Percentiles rank a stretch among this genome's conserved stretches.
phyloP scores from a whole-genome alignment of 2,113 vertebrate genomes.

The Otocyon megalotis region DNA sequence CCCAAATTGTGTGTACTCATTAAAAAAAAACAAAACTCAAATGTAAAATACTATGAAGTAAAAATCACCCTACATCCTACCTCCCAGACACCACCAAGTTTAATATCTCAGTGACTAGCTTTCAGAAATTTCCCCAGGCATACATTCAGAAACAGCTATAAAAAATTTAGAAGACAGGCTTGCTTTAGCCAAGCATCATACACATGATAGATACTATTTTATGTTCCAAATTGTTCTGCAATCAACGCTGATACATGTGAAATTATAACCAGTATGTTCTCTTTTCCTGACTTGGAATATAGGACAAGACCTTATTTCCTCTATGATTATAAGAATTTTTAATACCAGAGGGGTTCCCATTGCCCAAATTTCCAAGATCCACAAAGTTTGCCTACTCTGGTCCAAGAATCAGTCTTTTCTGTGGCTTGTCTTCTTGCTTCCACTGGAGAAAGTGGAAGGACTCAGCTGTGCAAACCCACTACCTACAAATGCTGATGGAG shows the following conservation, averaged over 20 bases:
- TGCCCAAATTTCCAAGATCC: not conserved
- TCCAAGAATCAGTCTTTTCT: not conserved
- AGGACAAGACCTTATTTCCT: not conserved
- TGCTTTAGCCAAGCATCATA: not conserved
- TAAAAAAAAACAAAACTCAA: not conserved
- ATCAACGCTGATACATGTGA: not conserved
- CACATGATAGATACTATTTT: not conserved
- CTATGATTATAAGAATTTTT: not conserved
- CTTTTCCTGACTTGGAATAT: not conserved
- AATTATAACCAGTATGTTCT: not conserved
- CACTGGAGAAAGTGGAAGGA: not conserved
- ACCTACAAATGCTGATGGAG: not conserved
- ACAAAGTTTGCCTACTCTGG: not conserved
- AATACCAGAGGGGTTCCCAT: not conserved
- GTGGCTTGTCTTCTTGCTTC: not conserved
- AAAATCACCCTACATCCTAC: not conserved
- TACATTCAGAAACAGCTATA: not conserved
- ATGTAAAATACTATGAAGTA: not conserved
- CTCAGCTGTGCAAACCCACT: not conserved
- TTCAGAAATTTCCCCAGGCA: not conserved
- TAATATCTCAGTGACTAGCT: not conserved
- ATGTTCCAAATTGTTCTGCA: not conserved
- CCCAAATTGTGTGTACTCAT: not conserved
- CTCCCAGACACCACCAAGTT: not conserved
- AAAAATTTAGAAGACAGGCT: not conserved